phyloP scores from a whole-genome alignment of 2,797 vertebrate species.

The Aythya fuligula region DNA sequence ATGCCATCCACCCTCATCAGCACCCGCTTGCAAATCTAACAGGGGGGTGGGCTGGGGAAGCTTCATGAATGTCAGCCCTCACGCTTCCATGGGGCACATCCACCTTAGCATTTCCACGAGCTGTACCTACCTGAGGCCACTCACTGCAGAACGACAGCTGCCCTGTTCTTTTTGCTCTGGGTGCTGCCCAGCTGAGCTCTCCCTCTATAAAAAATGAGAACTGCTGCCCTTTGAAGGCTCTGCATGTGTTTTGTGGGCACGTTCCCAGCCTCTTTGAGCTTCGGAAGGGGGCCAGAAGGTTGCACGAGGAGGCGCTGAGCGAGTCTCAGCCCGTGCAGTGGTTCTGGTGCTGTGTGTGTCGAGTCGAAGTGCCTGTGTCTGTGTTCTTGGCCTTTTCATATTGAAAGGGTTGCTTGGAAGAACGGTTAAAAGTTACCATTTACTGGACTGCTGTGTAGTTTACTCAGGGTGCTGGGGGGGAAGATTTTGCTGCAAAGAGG shows the following conservation, averaged over 20 bases:
- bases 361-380: background rate
- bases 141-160: background rate
- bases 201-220: background rate
- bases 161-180: background rate
- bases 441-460: background rate
- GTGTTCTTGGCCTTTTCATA: conserved; percentile 13
- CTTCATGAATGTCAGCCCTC: background rate
- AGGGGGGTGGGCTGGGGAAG: background rate
- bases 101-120: background rate
- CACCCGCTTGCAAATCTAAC: background rate
- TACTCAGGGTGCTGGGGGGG: background rate
- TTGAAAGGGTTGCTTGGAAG: background rate
- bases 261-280: background rate
- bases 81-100: background rate
- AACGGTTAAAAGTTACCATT: background rate
- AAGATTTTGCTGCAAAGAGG: background rate
- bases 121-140: background rate
- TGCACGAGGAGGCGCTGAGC: background rate
- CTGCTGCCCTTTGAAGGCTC: background rate
- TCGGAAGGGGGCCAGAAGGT: background rate
- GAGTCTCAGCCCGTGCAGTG: background rate
- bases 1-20: background rate
- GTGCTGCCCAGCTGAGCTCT: background rate
- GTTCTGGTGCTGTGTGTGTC: background rate
- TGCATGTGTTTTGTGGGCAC: background rate